Evolutionary conservation across 2,113 vertebrate species (phyloP), one percentile per base, ranked within the genome.

Genomic region (Corvus moneduloides): DNA sequence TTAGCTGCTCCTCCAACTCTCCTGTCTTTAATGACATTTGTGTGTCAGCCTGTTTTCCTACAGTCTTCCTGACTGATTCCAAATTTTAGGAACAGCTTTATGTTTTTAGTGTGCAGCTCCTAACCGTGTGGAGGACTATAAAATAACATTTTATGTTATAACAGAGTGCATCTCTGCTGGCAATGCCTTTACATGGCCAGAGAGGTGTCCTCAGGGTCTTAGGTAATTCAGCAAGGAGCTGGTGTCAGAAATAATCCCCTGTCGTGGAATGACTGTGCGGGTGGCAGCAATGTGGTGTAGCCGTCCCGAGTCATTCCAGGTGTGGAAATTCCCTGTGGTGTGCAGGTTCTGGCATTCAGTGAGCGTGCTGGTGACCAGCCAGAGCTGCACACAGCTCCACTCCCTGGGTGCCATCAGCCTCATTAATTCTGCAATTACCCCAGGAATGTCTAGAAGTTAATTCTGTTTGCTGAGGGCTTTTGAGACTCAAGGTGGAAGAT

Each of bases 131-230:
- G 44, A 76, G 52, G 17, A 39, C 18, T 32, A 4, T 7, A 11
- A 87, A 39, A 56, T 24, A 10, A 14, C 18, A 3, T 44, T 80
- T 24, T 68, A 37, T 37, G 37, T 37, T 37, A 37, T 37, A 37
- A 37, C 37, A 37, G 37, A 1, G 7, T 22, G 11, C 26, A 13
- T 43, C 52, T 62, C 58, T 67, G 5, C 52, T 58, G 58, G 18
- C 35, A 51, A 0, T 9, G 1, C 49, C 19, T n/a, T 33, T 3
- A 2, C 2, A 0, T 12, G 39, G 39, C 23, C 58, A 20, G 58
- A 43, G 37, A 16, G 27, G 35, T 6, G 18, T 39, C 54, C 66
- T 39, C 59, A 22, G 37, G 33, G 20, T 58, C 27, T 23, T 48
- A 44, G 26, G 68, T 15, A 4, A 16, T 54, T 33, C 39, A 52